A percentile compares a stretch with the other conserved stretches of the same genome.
phyloP scores from a whole-genome alignment of 2,797 vertebrate species.

The Sebastes melanostomus region DNA sequence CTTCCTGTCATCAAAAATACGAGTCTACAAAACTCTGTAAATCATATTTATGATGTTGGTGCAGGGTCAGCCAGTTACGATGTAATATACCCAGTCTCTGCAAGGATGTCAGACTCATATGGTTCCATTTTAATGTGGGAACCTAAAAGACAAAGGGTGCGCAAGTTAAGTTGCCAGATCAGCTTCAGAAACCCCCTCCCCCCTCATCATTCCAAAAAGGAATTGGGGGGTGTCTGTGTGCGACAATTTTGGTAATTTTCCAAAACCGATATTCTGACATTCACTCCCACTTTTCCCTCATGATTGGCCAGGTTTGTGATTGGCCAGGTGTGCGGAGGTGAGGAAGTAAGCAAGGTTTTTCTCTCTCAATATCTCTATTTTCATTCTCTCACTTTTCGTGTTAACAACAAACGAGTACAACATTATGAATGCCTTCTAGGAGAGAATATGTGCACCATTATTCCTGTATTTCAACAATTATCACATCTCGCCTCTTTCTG shows the following conservation, averaged over 20 bases:
- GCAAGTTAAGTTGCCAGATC: no score
- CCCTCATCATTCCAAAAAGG: no score
- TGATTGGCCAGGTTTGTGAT: no score
- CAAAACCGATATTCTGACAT: no score
- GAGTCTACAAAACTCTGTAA: conserved; percentile 13
- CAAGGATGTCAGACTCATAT: not conserved
- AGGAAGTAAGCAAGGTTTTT: not conserved
- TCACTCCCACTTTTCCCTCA: no score
- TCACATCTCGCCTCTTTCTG: not conserved
- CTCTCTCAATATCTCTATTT: not conserved
- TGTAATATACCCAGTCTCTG: not conserved
- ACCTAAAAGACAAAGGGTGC: no score
- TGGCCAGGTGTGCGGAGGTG: not conserved
- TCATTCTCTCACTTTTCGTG: not conserved
- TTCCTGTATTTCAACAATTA: not conserved
- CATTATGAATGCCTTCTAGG: not conserved
- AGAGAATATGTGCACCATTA: not conserved
- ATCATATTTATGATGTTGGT: not conserved
- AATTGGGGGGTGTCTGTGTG: no score
- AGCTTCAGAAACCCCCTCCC: no score
- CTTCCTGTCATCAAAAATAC: conserved; percentile 43
- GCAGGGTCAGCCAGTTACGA: no score
- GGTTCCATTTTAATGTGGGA: not conserved
- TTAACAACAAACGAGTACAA: not conserved
- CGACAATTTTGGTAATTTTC: no score